Conservation (phyloP, 2,888 invertebrate genomes). For the Zelleria hepariella region DNA sequence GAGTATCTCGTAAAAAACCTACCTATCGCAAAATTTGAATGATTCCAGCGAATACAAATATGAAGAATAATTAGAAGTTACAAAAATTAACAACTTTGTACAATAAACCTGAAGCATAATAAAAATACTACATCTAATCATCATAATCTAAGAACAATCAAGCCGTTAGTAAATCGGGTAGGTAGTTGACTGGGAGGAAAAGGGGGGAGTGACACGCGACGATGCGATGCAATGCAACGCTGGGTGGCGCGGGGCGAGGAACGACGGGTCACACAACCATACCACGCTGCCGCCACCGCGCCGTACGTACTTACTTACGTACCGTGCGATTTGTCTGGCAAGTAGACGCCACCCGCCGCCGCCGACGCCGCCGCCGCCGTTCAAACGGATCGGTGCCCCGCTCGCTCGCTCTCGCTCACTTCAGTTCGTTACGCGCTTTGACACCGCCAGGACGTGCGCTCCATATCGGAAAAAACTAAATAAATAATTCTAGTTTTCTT, state of each 20-base stretch:
- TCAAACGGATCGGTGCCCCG: slow-evolving; percentile 4
- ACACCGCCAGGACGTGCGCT: slow-evolving; percentile 39
- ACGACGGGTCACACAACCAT: slow-evolving; percentile 17
- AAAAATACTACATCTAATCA: too few species aligned
- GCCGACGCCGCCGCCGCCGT: slow-evolving; percentile 2
- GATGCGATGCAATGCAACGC: slow-evolving; percentile 23
- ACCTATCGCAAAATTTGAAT: too few species aligned
- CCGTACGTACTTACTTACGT: neutral
- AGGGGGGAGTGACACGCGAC: slow-evolving; percentile 15
- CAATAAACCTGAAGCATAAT: too few species aligned
- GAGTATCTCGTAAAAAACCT: too few species aligned
- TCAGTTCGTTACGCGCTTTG: slow-evolving; percentile 60
- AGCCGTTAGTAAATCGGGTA: slow-evolving; percentile 17
- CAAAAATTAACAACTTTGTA: too few species aligned
- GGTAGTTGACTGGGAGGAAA: slow-evolving; percentile 18
- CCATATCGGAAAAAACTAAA: slow-evolving; percentile 23
- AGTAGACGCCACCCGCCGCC: slow-evolving; percentile 2
- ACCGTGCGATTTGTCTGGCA: slow-evolving; percentile 46
- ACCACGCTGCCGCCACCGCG: slow-evolving; percentile 4
- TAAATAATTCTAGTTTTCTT: slow-evolving; percentile 1
- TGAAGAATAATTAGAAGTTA: too few species aligned
- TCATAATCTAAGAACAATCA: too few species aligned
- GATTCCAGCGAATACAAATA: too few species aligned
- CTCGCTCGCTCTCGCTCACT: slow-evolving; percentile 6
- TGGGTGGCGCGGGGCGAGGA: slow-evolving; percentile 16